Conservation (phyloP, 1,140 invertebrate genomes). For the Drosophila neocordata region DNA sequence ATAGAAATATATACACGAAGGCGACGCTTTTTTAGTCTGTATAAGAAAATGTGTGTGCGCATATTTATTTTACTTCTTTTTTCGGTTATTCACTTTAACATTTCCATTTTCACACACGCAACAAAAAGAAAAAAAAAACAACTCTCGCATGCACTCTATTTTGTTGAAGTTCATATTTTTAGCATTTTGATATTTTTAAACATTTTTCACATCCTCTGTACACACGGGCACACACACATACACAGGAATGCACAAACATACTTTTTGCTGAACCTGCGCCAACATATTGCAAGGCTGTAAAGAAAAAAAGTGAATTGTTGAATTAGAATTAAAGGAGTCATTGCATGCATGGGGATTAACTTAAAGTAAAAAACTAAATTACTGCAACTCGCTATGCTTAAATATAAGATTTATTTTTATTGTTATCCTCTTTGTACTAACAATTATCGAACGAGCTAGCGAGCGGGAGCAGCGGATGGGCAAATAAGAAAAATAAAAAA, state of each 20-base stretch:
- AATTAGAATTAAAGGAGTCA: slow-evolving; percentile 25
- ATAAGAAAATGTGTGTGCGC: slow-evolving; percentile 72
- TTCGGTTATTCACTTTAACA: slow-evolving; percentile 30
- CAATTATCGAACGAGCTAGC: slow-evolving; percentile 51
- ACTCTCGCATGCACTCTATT: slow-evolving; percentile 5
- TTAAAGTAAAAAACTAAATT: slow-evolving; percentile 8
- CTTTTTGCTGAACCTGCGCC: slow-evolving; percentile 67
- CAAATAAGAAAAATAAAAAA: slow-evolving; percentile 70
- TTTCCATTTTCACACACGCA: slow-evolving; percentile 39
- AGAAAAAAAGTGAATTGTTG: slow-evolving; percentile 31
- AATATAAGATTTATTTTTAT: not conserved
- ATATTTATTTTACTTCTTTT: slow-evolving; percentile 70
- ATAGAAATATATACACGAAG: not conserved
- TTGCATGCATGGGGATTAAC: slow-evolving; percentile 11
- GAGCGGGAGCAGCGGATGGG: slow-evolving; percentile 24
- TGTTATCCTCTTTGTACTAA: slow-evolving; percentile 32
- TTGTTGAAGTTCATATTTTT: slow-evolving; percentile 31
- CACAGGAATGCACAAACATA: slow-evolving; percentile 42
- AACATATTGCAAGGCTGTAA: slow-evolving; percentile 64
- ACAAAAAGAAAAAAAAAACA: not conserved
- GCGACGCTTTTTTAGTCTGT: slow-evolving; percentile 56
- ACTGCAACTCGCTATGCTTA: not conserved
- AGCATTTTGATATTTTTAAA: slow-evolving; percentile 39
- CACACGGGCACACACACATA: slow-evolving; percentile 19
- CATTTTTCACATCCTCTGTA: slow-evolving; percentile 29